Percentiles rank a stretch among this genome's conserved stretches.
phyloP scores from a whole-genome alignment of 2,797 vertebrate genomes.

The Lithobates sylvaticus region DNA sequence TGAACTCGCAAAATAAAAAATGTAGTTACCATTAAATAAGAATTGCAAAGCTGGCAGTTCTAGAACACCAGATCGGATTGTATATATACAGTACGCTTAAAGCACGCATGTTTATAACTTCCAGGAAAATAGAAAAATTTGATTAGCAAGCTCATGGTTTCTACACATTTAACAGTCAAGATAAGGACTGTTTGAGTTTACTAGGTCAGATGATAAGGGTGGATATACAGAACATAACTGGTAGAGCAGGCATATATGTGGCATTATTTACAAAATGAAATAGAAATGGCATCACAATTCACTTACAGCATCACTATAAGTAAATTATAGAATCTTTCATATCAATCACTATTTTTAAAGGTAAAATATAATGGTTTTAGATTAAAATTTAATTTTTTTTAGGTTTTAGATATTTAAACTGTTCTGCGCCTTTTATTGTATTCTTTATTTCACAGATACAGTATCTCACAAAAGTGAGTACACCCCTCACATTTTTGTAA shows the following conservation, averaged over 20 bases:
- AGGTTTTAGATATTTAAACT: no score
- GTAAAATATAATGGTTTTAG: no score
- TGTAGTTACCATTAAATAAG: constrained; percentile 35
- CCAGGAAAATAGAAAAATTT: constrained; percentile 7
- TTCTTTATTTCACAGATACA: no score
- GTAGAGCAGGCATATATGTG: not conserved
- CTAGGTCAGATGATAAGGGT: not conserved
- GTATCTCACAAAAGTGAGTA: no score
- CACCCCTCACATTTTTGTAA: no score
- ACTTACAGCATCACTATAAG: no score
- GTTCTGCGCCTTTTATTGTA: no score
- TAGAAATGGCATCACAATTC: no score
- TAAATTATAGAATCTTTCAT: no score
- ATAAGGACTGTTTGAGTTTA: not conserved
- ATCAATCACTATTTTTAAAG: no score
- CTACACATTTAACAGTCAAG: constrained; percentile 1
- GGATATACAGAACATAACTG: not conserved
- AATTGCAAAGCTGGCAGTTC: constrained; percentile 44
- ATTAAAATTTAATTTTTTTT: no score
- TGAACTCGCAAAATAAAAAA: constrained; percentile 41
- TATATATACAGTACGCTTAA: constrained; percentile 8
- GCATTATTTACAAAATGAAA: no score
- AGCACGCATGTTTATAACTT: constrained; percentile 37
- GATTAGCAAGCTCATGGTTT: constrained; percentile 20
- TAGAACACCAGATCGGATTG: constrained; percentile 6